These are phyloP conservation scores for Temnothorax curvispinosus DNA, from an alignment of 1,140 invertebrate genomes.

Conservation along the genomic window DNA sequence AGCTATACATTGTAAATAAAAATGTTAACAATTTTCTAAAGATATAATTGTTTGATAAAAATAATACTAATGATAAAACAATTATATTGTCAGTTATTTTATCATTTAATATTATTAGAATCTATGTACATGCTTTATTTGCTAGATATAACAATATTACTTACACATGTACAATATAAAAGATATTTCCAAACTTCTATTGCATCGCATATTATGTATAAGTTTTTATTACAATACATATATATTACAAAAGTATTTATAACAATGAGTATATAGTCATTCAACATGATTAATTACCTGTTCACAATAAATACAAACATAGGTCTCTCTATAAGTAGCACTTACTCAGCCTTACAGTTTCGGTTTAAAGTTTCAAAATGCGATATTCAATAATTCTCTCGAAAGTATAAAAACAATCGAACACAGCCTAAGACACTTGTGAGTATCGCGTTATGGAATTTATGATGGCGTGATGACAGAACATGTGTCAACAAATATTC, in stretches of 20 bases:
- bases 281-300: not conserved
- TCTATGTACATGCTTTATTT: conserved; percentile 4
- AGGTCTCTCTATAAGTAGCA: conserved; percentile 53
- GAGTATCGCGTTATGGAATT: not conserved
- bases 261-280: not conserved
- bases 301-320: conserved; percentile 43
- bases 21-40: not conserved
- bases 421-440: conserved; percentile 51
- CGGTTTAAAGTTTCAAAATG: conserved; percentile 62
- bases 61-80: not conserved
- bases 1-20: not conserved
- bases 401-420: conserved; percentile 26
- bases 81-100: not conserved
- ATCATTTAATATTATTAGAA: conserved; percentile 21
- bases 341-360: conserved; percentile 68
- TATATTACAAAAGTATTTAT: conserved; percentile 20
- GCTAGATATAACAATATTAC: not conserved
- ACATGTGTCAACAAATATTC: conserved; percentile 12
- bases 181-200: not conserved
- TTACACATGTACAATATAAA: conserved; percentile 30
- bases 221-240: not conserved
- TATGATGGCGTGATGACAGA: not conserved
- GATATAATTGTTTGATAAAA: not conserved
- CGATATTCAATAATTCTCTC: not conserved
- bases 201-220: not conserved